phyloP scores from a whole-genome alignment of 1,140 invertebrate species.

The Holcopasites calliopsidis region DNA sequence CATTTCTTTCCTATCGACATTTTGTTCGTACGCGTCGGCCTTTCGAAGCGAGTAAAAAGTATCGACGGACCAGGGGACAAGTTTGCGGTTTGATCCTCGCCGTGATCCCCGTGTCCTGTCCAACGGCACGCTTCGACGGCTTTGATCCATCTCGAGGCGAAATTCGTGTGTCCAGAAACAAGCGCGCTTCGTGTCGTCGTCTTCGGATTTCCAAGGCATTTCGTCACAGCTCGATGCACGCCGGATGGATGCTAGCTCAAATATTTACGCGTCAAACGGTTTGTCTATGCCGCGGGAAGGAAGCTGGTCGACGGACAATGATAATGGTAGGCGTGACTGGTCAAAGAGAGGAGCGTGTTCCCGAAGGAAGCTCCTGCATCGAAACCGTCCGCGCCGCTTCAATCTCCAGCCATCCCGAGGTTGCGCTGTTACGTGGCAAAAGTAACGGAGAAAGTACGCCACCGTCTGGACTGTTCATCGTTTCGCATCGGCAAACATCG shows the following conservation, averaged over 20 bases:
- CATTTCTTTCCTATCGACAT: neutral
- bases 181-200: too few species aligned
- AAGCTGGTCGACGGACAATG: neutral
- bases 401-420: neutral
- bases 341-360: too few species aligned
- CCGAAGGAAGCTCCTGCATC: neutral
- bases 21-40: neutral
- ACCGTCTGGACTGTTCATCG: slow-evolving; percentile 15
- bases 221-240: neutral
- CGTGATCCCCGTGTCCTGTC: slow-evolving; percentile 64
- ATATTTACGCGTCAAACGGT: slow-evolving; percentile 16
- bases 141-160: slow-evolving; percentile 60
- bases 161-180: slow-evolving; percentile 39
- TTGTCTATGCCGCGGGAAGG: neutral
- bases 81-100: slow-evolving; percentile 60
- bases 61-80: slow-evolving; percentile 51
- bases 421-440: neutral
- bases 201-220: too few species aligned
- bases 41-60: slow-evolving; percentile 31
- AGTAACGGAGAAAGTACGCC: slow-evolving; percentile 15
- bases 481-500: slow-evolving; percentile 46
- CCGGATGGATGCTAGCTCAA: neutral
- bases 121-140: slow-evolving; percentile 65
- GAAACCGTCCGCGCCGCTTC: neutral
- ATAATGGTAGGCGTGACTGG: neutral